These are phyloP conservation scores for Drosophila kurseongensis DNA, from an alignment of 1,140 invertebrate genomes.

Conservation along the genomic window DNA sequence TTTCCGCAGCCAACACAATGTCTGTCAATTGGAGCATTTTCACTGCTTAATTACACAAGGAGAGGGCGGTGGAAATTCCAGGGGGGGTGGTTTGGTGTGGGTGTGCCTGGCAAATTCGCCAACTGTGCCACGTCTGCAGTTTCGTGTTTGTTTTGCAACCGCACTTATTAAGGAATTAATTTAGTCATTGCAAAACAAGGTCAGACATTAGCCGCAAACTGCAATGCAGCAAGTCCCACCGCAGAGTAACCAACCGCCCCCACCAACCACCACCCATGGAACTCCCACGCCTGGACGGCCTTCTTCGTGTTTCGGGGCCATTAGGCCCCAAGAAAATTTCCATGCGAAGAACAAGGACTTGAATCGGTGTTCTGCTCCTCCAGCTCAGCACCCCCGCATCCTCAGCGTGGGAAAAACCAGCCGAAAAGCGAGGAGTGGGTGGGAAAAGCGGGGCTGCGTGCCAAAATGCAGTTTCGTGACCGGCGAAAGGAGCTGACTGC, in stretches of 20 bases:
- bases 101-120: conserved; percentile 36
- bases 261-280: conserved; percentile 11
- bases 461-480: conserved; percentile 76
- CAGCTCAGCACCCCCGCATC: background rate
- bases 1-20: conserved; percentile 53
- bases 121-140: conserved; percentile 73
- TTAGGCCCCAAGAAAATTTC: conserved; percentile 75
- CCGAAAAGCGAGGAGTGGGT: conserved; percentile 48
- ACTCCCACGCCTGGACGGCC: conserved; percentile 52
- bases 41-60: conserved; percentile 67
- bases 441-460: conserved; percentile 57
- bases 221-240: conserved; percentile 75
- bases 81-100: background rate
- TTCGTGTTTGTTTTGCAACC: conserved; percentile 64
- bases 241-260: background rate
- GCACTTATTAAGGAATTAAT: conserved; percentile 83
- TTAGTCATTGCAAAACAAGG: conserved; percentile 83
- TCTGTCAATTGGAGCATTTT: conserved; percentile 77
- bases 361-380: conserved; percentile 23
- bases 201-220: conserved; percentile 83
- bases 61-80: background rate
- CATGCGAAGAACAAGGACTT: conserved; percentile 51
- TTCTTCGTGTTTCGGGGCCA: conserved; percentile 69
- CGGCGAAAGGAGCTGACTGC: conserved; percentile 43
- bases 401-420: conserved; percentile 74